Evolutionary conservation across 2,113 vertebrate genomes (phyloP).

Genomic region (Sander vitreus): DNA sequence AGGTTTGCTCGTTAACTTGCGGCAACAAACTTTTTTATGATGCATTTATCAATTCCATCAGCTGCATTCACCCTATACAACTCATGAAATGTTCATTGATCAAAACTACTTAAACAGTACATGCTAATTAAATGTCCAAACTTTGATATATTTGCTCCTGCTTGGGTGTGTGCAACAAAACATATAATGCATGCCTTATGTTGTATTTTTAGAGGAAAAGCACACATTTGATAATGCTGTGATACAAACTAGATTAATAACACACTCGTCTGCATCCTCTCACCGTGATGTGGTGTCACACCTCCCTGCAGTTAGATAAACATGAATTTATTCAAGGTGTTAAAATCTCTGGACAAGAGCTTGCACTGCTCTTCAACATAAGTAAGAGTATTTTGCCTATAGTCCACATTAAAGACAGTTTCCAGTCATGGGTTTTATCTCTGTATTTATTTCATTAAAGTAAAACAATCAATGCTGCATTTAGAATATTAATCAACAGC

Average conservation of each 20-base stretch:
- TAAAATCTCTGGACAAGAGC: neutral
- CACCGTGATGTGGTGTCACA: neutral
- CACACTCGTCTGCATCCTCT: neutral
- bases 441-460: neutral
- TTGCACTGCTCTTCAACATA: conserved; percentile 14
- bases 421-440: neutral
- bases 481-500: neutral
- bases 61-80: neutral
- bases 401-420: neutral
- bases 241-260: neutral
- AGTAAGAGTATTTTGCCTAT: neutral
- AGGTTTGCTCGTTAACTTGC: neutral
- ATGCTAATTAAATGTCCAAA: conserved; percentile 8
- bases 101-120: neutral
- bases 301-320: neutral
- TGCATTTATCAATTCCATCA: neutral
- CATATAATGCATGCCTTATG: neutral
- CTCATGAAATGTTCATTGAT: neutral
- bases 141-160: neutral
- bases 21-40: neutral
- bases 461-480: neutral
- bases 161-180: neutral
- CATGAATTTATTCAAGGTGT: neutral
- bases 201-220: neutral
- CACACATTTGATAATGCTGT: neutral